A percentile compares a stretch with the other conserved stretches of the same genome.
These are phyloP conservation scores for Arrhamphus sclerolepis DNA, from an alignment of 2,797 vertebrate species.

Conservation along the genomic window DNA sequence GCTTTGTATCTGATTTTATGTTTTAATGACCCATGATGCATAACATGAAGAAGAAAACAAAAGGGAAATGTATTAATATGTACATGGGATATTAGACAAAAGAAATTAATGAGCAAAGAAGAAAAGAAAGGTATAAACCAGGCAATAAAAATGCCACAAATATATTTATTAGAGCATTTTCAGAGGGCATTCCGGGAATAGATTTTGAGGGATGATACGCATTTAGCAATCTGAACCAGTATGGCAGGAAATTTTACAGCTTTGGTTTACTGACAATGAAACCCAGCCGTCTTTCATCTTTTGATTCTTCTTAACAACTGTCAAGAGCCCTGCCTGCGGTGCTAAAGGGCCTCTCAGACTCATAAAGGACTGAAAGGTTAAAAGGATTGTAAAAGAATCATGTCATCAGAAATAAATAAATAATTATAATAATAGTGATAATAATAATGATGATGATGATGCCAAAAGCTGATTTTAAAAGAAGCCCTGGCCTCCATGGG, in stretches of 20 bases:
- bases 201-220: slow-evolving; percentile 20
- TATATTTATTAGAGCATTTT: slow-evolving; percentile 6
- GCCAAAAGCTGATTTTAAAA: background rate
- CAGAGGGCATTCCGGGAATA: background rate
- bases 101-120: too few relatives aligned
- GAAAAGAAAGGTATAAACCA: background rate
- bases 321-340: slow-evolving; percentile 43
- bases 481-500: background rate
- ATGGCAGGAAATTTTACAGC: slow-evolving; percentile 43
- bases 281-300: slow-evolving; percentile 62
- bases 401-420: slow-evolving; percentile 16
- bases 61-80: too few relatives aligned
- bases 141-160: slow-evolving; percentile 4
- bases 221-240: slow-evolving; percentile 40
- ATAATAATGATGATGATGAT: background rate
- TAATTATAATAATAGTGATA: too few relatives aligned
- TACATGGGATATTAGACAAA: too few relatives aligned
- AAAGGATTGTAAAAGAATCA: slow-evolving; percentile 44
- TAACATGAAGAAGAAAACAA: too few relatives aligned
- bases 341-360: slow-evolving; percentile 43
- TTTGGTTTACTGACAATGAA: slow-evolving; percentile 50
- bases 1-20: too few relatives aligned
- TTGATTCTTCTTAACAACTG: slow-evolving; percentile 47
- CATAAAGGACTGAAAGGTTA: slow-evolving; percentile 56
- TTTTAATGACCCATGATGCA: too few relatives aligned